These are phyloP conservation scores for Nesometra sesokonis DNA, from an alignment of 35 echinoderm and acorn worm species.

Conservation along the genomic window DNA sequence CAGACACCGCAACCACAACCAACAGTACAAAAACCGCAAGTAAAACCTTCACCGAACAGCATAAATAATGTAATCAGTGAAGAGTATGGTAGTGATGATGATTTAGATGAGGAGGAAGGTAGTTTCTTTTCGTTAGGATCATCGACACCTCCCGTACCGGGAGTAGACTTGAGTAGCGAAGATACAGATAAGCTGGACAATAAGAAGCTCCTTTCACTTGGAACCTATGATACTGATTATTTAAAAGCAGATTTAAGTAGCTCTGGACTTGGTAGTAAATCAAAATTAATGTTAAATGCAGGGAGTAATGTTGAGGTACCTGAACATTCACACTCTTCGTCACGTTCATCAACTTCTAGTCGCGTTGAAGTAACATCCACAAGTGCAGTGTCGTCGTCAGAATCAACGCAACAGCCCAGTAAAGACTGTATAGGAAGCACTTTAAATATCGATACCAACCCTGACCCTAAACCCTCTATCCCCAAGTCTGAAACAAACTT, in stretches of 20 bases:
- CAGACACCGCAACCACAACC: background rate
- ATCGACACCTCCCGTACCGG: background rate
- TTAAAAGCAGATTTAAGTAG: too few species aligned
- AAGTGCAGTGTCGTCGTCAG: background rate
- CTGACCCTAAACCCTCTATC: too few species aligned
- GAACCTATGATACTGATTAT: too few species aligned
- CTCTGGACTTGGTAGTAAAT: too few species aligned
- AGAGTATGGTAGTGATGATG: conserved; percentile 10
- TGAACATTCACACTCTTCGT: too few species aligned
- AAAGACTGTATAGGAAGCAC: too few species aligned
- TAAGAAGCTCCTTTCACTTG: too few species aligned
- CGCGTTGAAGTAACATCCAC: background rate
- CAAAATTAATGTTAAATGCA: too few species aligned
- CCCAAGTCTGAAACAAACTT: background rate
- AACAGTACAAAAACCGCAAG: background rate
- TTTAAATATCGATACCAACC: too few species aligned
- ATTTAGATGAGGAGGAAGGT: background rate
- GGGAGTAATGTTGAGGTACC: too few species aligned
- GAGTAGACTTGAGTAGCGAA: background rate
- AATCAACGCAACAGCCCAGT: background rate
- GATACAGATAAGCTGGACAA: too few species aligned
- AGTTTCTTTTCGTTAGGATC: conserved; percentile 5
- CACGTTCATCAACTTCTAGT: background rate
- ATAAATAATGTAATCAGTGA: background rate
- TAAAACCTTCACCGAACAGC: too few species aligned